These are phyloP conservation scores for sheep (Ovis aries) DNA, from an alignment of 2,113 vertebrate genomes.

Conservation along the genomic window DNA sequence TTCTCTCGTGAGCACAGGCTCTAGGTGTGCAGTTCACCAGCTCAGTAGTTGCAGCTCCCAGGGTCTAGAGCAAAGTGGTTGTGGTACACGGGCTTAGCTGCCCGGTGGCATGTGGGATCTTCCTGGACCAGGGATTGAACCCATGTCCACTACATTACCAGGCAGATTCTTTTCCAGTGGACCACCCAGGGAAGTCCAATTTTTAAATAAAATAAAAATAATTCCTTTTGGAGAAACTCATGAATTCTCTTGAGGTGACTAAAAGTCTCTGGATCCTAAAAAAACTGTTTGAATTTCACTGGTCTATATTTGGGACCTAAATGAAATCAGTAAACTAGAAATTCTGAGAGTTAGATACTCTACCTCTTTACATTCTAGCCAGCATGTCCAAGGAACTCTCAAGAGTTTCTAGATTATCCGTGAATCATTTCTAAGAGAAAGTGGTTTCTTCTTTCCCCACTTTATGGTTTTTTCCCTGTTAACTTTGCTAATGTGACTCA, in stretches of 20 bases:
- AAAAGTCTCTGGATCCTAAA: neutral
- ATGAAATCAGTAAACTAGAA: neutral
- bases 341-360: neutral
- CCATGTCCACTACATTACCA: neutral
- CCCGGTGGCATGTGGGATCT: neutral
- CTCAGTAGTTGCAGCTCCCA: neutral
- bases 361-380: neutral
- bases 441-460: neutral
- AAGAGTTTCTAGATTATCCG: neutral
- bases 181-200: neutral
- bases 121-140: neutral
- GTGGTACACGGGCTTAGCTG: neutral
- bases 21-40: neutral
- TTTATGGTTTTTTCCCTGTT: neutral
- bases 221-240: slow-evolving; percentile 13
- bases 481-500: neutral
- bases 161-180: neutral
- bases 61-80: neutral
- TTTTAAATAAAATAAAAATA: neutral
- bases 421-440: neutral
- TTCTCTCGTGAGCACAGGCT: neutral
- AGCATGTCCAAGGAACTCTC: neutral
- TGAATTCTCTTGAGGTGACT: neutral
- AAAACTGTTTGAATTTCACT: neutral
- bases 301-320: neutral